Conservation (phyloP, 2,113 vertebrate species). For the Colius striatus region DNA sequence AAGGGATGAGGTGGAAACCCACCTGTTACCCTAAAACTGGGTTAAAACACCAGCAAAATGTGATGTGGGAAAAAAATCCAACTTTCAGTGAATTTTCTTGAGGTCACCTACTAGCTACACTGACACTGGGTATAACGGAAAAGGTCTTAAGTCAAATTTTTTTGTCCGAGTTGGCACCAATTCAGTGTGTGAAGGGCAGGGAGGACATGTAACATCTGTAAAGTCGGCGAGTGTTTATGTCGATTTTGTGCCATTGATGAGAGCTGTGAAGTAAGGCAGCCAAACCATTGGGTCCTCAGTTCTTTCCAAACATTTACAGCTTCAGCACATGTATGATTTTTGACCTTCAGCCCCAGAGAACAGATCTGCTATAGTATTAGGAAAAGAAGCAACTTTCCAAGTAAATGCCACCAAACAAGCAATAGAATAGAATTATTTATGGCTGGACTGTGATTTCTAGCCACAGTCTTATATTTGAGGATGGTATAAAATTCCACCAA, state of each 20-base stretch:
- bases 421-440: slow-evolving; percentile 28
- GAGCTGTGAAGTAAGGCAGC: background rate
- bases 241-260: background rate
- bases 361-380: background rate
- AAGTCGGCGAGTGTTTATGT: background rate
- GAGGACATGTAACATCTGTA: background rate
- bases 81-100: background rate
- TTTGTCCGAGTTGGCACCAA: background rate
- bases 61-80: background rate
- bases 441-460: background rate
- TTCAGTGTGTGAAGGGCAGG: background rate
- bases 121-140: background rate
- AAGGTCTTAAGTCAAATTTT: background rate
- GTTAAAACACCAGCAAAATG: background rate
- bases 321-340: background rate
- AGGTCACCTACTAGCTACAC: background rate
- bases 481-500: slow-evolving; percentile 31
- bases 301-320: slow-evolving; percentile 8
- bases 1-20: background rate
- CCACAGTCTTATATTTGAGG: background rate
- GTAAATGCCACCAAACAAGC: slow-evolving; percentile 36
- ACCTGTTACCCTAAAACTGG: background rate
- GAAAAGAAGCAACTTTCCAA: slow-evolving; percentile 28
- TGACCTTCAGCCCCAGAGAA: slow-evolving; percentile 13
- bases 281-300: background rate